Evolutionary conservation across 2,113 vertebrate species (phyloP), one percentile per base, ranked within the genome.

Genomic region (Limanda limanda): DNA sequence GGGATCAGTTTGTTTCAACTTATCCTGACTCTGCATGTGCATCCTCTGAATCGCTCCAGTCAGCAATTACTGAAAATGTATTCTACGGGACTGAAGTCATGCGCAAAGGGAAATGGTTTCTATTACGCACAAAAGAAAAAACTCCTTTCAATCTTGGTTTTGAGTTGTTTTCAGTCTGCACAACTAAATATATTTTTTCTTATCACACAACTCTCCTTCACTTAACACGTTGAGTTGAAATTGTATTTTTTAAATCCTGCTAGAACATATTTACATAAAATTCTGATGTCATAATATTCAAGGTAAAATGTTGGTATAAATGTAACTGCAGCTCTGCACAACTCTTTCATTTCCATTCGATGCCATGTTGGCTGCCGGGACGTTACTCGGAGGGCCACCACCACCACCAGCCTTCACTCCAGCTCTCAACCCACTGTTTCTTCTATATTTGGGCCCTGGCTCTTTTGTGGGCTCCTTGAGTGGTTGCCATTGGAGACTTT

Each of bases 401-500:
- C 2, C 15, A n/a, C n/a, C n/a, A n/a, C n/a, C n/a, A 64, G 18
- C 37, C 13, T 62, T 12, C 6, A 9, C 55, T 24, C 64, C 37
- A 21, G 48, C 15, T 14, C 55, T 81, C 24, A 7, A 1, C 59
- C 20, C 60, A 27, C 54, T 56, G 73, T 74, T 68, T 20, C 58
- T 25, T 83, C 80, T 87, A 83, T 85, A 84, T 84, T 87, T 84
- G 84, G 84, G 76, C 65, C 14, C 37, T 48, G 72, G n/a, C 14
- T 83, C 69, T 84, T 68, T 61, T 68, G 61, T 54, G 60, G 54
- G 69, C 78, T 74, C 67, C 79, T 79, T 69, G 69, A 84, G 84
- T 79, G 88, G 83, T 87, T 88, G 81, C 86, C 79, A 78, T 71
- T 78, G 82, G 89, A 92, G 77, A 84, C 84, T 73, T 78, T 92